Evolutionary conservation across 2,888 invertebrate genomes (phyloP).

Genomic region (Elmis aenea): DNA sequence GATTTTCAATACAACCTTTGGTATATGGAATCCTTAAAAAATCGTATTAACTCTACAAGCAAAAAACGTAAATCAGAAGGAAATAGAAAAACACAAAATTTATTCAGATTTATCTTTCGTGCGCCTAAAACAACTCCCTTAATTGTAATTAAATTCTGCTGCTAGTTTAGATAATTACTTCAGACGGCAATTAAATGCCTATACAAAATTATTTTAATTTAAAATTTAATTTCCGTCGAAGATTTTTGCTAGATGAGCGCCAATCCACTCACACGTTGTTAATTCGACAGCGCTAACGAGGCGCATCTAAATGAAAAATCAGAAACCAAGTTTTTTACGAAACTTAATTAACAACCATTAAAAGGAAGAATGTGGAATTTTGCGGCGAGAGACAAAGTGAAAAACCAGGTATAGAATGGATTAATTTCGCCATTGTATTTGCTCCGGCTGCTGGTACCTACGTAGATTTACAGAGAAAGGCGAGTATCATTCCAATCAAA

Average conservation of each 20-base stretch:
- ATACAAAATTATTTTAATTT: slow-evolving; percentile 44
- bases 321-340: slow-evolving; percentile 31
- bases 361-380: slow-evolving; percentile 29
- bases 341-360: slow-evolving; percentile 34
- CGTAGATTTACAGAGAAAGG: too few relatives aligned
- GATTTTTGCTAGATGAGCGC: slow-evolving; percentile 18
- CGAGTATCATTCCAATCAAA: too few relatives aligned
- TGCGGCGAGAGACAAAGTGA: slow-evolving; percentile 20
- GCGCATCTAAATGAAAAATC: slow-evolving; percentile 34
- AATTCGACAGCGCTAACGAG: slow-evolving; percentile 28
- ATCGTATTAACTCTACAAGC: too few relatives aligned
- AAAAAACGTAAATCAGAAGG: too few relatives aligned
- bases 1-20: too few relatives aligned
- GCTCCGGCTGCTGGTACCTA: too few relatives aligned
- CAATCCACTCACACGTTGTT: slow-evolving; percentile 28
- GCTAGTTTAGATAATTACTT: slow-evolving; percentile 33
- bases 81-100: too few relatives aligned
- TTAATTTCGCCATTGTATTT: too few relatives aligned
- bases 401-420: too few relatives aligned
- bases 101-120: slow-evolving; percentile 21
- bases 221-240: slow-evolving; percentile 34
- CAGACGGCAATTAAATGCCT: slow-evolving; percentile 40
- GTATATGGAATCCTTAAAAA: too few relatives aligned
- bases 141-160: slow-evolving; percentile 33
- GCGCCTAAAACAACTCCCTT: slow-evolving; percentile 30